Evolutionary conservation across 2,113 vertebrate species (phyloP).

Genomic region (Natator depressus): DNA sequence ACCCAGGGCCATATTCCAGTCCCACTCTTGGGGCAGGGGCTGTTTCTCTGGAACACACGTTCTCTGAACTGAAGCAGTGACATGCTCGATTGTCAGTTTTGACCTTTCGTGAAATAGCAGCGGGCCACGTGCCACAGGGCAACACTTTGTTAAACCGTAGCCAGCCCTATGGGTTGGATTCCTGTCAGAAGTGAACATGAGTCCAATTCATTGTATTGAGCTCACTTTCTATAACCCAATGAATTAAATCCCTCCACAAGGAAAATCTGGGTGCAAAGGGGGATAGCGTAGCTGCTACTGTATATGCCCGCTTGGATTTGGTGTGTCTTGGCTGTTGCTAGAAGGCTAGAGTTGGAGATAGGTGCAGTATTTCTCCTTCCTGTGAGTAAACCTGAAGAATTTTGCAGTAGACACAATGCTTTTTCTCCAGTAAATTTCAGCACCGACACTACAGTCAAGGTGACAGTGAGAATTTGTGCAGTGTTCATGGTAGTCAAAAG

Average conservation of each 20-base stretch:
- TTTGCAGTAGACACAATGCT: background rate
- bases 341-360: slow-evolving; percentile 17
- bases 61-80: background rate
- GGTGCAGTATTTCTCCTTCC: background rate
- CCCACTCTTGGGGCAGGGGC: background rate
- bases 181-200: background rate
- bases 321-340: slow-evolving; percentile 60
- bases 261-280: slow-evolving; percentile 24
- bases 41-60: background rate
- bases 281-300: slow-evolving; percentile 15
- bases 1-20: background rate
- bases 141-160: background rate
- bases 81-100: background rate
- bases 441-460: background rate
- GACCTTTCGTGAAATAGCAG: background rate
- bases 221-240: background rate
- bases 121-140: background rate
- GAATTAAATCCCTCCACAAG: slow-evolving; percentile 51
- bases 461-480: background rate
- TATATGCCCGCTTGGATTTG: slow-evolving; percentile 26
- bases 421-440: slow-evolving; percentile 4
- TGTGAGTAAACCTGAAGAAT: background rate
- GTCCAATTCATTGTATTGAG: background rate
- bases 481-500: slow-evolving; percentile 52
- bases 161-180: background rate